A percentile compares a stretch with the other conserved stretches of the same genome.
phyloP scores from a whole-genome alignment of 1,140 invertebrate genomes.

The Sycobia sp. region DNA sequence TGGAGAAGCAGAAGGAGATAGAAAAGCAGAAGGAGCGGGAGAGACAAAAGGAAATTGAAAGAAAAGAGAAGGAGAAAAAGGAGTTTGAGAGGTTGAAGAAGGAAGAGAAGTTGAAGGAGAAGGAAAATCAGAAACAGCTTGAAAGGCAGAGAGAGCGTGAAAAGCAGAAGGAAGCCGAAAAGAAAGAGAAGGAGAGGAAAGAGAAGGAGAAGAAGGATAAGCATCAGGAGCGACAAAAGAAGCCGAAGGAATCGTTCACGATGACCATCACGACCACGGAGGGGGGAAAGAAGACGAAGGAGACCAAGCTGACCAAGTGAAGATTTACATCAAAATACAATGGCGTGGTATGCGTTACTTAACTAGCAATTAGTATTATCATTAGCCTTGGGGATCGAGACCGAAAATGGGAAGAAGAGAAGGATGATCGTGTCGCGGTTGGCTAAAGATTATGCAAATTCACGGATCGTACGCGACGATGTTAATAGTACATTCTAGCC shows the following conservation, averaged over 20 bases:
- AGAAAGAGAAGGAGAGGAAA: not conserved
- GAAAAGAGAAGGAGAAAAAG: not conserved
- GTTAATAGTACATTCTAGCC: no score
- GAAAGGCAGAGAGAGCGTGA: conserved; percentile 15
- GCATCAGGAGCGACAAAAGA: conserved; percentile 2
- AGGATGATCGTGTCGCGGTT: no score
- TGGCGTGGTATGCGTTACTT: no score
- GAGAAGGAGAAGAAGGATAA: no score
- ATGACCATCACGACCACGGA: conserved; percentile 14
- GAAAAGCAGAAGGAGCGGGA: conserved; percentile 22
- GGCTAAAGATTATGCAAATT: no score
- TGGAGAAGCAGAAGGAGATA: not conserved
- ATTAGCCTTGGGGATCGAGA: no score
- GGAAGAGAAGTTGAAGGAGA: no score
- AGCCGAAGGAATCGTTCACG: conserved; percentile 8
- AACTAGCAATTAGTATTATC: no score
- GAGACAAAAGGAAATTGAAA: conserved; percentile 26
- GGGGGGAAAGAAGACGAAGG: no score
- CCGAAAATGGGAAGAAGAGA: not conserved
- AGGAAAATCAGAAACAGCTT: not conserved
- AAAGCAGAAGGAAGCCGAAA: conserved; percentile 25
- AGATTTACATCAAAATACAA: no score
- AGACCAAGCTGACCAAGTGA: no score
- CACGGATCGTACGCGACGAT: no score
- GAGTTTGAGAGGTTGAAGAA: not conserved